Evolutionary conservation across 2,113 vertebrate genomes (phyloP).

Genomic region (Amphiprion percula): DNA sequence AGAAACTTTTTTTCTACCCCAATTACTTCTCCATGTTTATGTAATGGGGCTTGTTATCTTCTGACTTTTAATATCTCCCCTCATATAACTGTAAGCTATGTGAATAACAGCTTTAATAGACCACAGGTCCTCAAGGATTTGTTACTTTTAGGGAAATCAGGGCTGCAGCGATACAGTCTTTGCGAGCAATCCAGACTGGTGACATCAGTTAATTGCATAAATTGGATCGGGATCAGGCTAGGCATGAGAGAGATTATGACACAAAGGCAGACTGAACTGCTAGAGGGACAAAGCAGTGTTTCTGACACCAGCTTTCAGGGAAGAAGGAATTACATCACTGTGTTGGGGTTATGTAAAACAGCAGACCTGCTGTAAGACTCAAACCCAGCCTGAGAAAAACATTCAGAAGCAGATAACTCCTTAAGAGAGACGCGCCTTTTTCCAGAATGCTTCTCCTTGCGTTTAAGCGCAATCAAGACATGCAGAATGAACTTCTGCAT

Average conservation of each 20-base stretch:
- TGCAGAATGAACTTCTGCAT: background rate
- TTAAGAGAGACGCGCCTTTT: background rate
- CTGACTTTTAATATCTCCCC: slow-evolving; percentile 58
- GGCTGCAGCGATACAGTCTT: slow-evolving; percentile 43
- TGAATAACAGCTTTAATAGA: slow-evolving; percentile 66
- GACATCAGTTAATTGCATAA: slow-evolving; percentile 78
- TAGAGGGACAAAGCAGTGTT: slow-evolving; percentile 52
- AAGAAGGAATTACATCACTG: slow-evolving; percentile 67
- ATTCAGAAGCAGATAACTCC: slow-evolving; percentile 17
- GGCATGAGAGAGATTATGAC: slow-evolving; percentile 62
- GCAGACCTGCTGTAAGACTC: slow-evolving; percentile 40
- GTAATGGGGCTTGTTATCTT: slow-evolving; percentile 76
- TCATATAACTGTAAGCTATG: slow-evolving; percentile 61
- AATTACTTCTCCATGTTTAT: slow-evolving; percentile 69
- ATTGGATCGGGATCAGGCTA: slow-evolving; percentile 59
- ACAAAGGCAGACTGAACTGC: slow-evolving; percentile 60
- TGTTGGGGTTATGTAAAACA: slow-evolving; percentile 69
- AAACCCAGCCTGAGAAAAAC: slow-evolving; percentile 28
- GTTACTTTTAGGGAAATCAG: slow-evolving; percentile 60
- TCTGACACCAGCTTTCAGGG: slow-evolving; percentile 61
- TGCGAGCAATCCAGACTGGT: slow-evolving; percentile 59
- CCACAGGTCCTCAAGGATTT: slow-evolving; percentile 51
- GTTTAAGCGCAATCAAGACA: background rate
- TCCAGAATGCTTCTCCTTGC: background rate
- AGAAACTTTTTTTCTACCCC: slow-evolving; percentile 54